Evolutionary conservation across 2,888 invertebrate genomes (phyloP).

Genomic region (Drosophila rellima): DNA sequence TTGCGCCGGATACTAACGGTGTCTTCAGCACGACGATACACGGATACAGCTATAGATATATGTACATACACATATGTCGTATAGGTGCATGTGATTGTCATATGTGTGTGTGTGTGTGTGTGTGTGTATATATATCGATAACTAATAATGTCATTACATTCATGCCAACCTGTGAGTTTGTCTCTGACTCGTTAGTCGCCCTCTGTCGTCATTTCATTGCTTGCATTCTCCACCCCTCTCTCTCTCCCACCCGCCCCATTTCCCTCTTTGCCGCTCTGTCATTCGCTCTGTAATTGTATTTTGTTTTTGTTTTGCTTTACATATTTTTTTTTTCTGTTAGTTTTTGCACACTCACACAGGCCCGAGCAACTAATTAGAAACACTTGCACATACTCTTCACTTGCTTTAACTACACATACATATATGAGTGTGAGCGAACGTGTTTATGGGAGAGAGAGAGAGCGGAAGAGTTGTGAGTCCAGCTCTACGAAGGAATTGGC

Average conservation of each 20-base stretch:
- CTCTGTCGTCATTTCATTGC: constrained; percentile 43
- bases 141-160: constrained; percentile 81
- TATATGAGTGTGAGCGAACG: neutral
- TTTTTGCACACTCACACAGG: constrained; percentile 19
- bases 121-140: constrained; percentile 62
- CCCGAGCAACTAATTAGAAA: constrained; percentile 71
- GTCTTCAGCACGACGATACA: constrained; percentile 51
- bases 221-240: constrained; percentile 23
- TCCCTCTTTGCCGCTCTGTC: constrained; percentile 28
- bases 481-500: constrained; percentile 52
- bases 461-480: constrained; percentile 10
- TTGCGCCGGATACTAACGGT: constrained; percentile 74
- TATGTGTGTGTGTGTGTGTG: constrained; percentile 10
- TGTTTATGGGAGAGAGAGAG: neutral
- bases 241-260: neutral
- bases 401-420: constrained; percentile 10
- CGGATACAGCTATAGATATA: constrained; percentile 22
- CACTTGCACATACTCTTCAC: constrained; percentile 58
- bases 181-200: constrained; percentile 50
- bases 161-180: constrained; percentile 54
- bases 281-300: constrained; percentile 44
- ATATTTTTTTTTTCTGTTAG: constrained; percentile 24
- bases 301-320: constrained; percentile 42
- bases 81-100: neutral
- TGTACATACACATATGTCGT: neutral